Base-by-base conservation (phyloP, 2,113 vertebrate species). In the Entomyzon cyanotis region DNA sequence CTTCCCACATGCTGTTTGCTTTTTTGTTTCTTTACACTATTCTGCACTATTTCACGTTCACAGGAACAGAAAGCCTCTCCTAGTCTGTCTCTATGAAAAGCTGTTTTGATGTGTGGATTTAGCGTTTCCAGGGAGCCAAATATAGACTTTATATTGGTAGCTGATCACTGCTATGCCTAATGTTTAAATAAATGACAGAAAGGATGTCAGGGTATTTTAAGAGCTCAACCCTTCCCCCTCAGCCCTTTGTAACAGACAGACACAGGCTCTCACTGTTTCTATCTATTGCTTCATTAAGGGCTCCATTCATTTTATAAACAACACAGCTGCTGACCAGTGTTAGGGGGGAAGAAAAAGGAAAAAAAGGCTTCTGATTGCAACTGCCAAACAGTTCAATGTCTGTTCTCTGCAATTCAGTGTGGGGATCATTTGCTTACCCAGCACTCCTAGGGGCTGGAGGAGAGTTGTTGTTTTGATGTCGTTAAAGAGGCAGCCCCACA, bases 301-400 rank as follows among this genome's bases (percentile, higher is more conserved):
- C 67, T 95, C 87, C 63, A 96, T 97, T 96, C 96, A 96, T 96
- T 96, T 91, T 60, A 79, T 53, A 83, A 97, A 95, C 87, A 95
- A 91, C 90, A 94, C 94, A 95, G 87, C 90, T 96, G 92, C 90
- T 94, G 94, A 93, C 83, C 93, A 65, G 83, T 5, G 33, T 16
- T 70, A 21, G 35, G 56, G 69, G 15, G 9, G 1, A 5, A 30
- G 23, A 33, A 74, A 69, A 64, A 39, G 2, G 8, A 5, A 53
- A 68, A 73, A 82, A 78, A 81, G 11, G 47, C 71, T 94, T 93
- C 77, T 93, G 82, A 70, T 44, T 88, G 35, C 83, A 88, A 64
- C 85, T 52, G 79, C 84, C 82, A 67, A 60, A 95, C 92, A 96
- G 62, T 65, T 86, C 86, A 60, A 1, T 84, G 88, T 71, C 94